These are phyloP conservation scores for Molossus alvarezi DNA, from an alignment of 2,797 vertebrate genomes.

Conservation along the genomic window DNA sequence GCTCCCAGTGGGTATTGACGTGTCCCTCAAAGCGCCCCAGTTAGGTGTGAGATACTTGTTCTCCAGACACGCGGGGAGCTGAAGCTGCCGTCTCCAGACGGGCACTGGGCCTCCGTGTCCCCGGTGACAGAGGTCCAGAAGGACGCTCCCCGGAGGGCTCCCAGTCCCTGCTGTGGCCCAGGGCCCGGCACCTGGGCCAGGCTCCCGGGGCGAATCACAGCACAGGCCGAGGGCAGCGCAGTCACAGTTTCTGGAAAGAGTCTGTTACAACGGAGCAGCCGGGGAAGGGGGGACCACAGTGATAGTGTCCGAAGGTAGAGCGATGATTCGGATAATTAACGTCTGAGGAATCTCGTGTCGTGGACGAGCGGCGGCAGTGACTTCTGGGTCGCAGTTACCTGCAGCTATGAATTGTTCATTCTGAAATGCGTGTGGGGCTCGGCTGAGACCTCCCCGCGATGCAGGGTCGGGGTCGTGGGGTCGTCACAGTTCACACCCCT, in stretches of 20 bases:
- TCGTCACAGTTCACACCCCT: too few relatives aligned
- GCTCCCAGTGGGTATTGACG: background rate
- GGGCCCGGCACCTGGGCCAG: background rate
- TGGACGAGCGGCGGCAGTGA: background rate
- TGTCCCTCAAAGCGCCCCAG: background rate
- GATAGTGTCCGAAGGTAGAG: conserved; percentile 51
- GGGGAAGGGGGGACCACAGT: background rate
- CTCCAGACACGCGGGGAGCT: background rate
- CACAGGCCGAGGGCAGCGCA: background rate
- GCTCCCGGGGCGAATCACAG: background rate
- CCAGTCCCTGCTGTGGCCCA: fast-evolving
- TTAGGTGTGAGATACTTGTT: background rate
- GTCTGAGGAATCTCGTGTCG: background rate
- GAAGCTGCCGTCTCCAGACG: background rate
- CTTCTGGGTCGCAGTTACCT: conserved; percentile 10
- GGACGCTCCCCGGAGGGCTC: background rate
- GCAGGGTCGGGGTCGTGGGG: background rate
- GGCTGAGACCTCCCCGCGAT: background rate
- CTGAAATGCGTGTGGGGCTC: background rate
- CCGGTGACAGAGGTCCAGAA: background rate
- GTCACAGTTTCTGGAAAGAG: conserved; percentile 19
- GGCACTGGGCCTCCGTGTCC: background rate
- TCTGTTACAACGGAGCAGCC: background rate
- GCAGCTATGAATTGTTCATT: conserved; percentile 28
- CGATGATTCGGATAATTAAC: background rate